These are phyloP conservation scores for Agonopterix arenella DNA, from an alignment of 2,888 invertebrate species.

Conservation along the genomic window DNA sequence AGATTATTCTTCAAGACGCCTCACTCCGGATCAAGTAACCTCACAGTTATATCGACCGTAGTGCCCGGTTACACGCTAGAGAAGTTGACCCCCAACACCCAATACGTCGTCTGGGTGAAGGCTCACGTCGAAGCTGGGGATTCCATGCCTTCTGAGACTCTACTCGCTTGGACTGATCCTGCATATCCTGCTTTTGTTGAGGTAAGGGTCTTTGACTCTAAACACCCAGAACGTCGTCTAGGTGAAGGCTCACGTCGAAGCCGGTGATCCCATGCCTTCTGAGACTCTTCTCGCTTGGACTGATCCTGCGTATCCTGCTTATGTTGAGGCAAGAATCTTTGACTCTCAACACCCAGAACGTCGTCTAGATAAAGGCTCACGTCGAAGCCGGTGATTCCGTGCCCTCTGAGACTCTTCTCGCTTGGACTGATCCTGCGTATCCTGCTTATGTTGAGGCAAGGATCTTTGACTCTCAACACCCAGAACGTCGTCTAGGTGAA, in stretches of 20 bases:
- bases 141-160: slow-evolving; percentile 87
- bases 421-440: slow-evolving; percentile 92
- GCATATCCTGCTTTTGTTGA: slow-evolving; percentile 92
- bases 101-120: slow-evolving; percentile 87
- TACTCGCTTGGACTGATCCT: slow-evolving; percentile 92
- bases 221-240: slow-evolving; percentile 90
- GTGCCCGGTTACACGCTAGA: slow-evolving; percentile 84
- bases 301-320: slow-evolving; percentile 90
- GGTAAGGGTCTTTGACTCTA: slow-evolving; percentile 74
- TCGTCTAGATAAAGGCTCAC: slow-evolving; percentile 85
- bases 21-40: slow-evolving; percentile 74
- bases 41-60: slow-evolving; percentile 79
- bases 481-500: slow-evolving; percentile 88
- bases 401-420: slow-evolving; percentile 54
- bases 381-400: slow-evolving; percentile 82
- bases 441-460: slow-evolving; percentile 90
- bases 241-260: slow-evolving; percentile 81
- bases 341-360: slow-evolving; percentile 83
- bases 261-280: slow-evolving; percentile 81
- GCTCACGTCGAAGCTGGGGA: slow-evolving; percentile 82
- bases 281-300: slow-evolving; percentile 78
- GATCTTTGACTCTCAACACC: slow-evolving; percentile 68
- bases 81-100: slow-evolving; percentile 86
- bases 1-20: slow-evolving; percentile 84
- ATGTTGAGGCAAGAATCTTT: slow-evolving; percentile 81